A percentile compares a stretch with the other conserved stretches of the same genome.
Evolutionary conservation across 2,888 invertebrate genomes (phyloP).

Genomic region (Polydesmus complanatus): DNA sequence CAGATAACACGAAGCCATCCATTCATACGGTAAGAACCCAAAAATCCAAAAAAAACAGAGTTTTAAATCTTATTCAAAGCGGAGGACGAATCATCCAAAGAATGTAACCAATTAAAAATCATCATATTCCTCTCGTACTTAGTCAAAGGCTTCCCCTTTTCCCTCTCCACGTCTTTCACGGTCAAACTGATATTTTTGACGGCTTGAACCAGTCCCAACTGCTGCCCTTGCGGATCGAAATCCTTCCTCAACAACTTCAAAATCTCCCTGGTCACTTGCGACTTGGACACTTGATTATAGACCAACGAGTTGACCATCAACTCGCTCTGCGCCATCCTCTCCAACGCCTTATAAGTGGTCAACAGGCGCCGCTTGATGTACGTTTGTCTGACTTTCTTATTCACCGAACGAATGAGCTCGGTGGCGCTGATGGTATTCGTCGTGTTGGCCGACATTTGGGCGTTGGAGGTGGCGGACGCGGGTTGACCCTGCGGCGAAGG

Average conservation of each 20-base stretch:
- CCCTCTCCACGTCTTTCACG: constrained; percentile 62
- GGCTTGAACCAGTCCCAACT: constrained; percentile 18
- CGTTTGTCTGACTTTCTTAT: constrained; percentile 70
- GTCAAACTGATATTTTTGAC: constrained; percentile 41
- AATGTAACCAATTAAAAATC: constrained; percentile 89
- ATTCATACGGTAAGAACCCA: too few relatives aligned
- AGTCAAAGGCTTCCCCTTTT: constrained; percentile 67
- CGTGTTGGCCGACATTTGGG: constrained; percentile 14
- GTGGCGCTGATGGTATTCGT: constrained; percentile 43
- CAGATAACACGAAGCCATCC: too few relatives aligned
- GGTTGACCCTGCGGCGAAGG: constrained; percentile 53
- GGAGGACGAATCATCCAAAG: constrained; percentile 52
- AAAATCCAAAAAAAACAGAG: too few relatives aligned
- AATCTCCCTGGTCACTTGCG: constrained; percentile 20
- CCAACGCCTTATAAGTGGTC: constrained; percentile 65
- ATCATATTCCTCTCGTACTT: constrained; percentile 87
- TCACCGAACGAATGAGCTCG: constrained; percentile 57
- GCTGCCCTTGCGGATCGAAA: constrained; percentile 15
- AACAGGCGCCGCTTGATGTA: constrained; percentile 62
- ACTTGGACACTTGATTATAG: constrained; percentile 24
- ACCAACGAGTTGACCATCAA: constrained; percentile 51
- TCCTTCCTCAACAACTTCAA: constrained; percentile 20
- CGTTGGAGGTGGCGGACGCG: constrained; percentile 12
- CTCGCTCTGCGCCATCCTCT: constrained; percentile 68
- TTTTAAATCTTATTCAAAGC: too few relatives aligned